phyloP scores from a whole-genome alignment of 2,797 vertebrate species.

The Cossypha niveicapilla region DNA sequence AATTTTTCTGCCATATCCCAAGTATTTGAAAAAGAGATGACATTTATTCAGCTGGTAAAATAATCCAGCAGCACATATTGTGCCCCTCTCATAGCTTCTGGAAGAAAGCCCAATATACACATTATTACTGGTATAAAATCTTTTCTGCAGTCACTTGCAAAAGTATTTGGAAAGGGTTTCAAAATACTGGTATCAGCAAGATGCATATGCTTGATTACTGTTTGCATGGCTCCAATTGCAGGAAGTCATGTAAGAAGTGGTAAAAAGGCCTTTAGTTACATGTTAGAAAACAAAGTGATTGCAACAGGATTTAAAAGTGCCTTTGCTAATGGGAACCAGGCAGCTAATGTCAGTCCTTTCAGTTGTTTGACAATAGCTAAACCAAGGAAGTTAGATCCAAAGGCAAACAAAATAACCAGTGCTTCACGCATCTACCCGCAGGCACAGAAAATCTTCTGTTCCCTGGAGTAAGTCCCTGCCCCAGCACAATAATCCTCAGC shows the following conservation, averaged over 20 bases:
- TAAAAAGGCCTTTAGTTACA: neutral
- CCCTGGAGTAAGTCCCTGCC: neutral
- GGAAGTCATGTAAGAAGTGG: neutral
- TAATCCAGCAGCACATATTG: neutral
- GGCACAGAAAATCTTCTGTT: neutral
- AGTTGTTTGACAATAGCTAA: slow-evolving; percentile 5
- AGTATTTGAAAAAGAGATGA: slow-evolving; percentile 8
- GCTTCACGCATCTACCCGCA: neutral
- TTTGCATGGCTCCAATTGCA: neutral
- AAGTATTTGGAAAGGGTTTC: slow-evolving; percentile 5
- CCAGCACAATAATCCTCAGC: neutral
- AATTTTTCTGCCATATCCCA: neutral
- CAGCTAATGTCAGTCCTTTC: neutral
- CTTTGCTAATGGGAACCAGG: slow-evolving; percentile 1
- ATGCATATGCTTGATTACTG: neutral
- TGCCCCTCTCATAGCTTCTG: neutral
- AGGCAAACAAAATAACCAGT: neutral
- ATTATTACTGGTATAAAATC: neutral
- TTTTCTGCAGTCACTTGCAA: neutral
- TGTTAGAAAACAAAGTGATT: neutral
- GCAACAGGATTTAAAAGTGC: neutral
- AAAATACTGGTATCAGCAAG: neutral
- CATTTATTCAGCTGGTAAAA: slow-evolving; percentile 44
- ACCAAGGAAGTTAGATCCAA: neutral
- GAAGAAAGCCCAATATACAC: slow-evolving; percentile 12